Base-by-base conservation (phyloP, 1,140 invertebrate genomes). In the Drosophila sechellia region DNA sequence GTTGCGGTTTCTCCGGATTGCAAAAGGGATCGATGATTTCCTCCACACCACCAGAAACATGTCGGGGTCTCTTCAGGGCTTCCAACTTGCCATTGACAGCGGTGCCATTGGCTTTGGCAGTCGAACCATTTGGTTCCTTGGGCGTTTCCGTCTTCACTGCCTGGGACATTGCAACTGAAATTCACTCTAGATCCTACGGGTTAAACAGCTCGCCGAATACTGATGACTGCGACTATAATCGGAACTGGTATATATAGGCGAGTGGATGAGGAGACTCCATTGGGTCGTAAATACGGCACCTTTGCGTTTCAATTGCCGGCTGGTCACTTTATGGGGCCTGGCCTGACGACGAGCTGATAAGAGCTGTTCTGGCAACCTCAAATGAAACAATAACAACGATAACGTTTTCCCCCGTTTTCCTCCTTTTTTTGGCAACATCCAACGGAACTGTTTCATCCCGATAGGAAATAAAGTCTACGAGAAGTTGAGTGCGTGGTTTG, bases 1-100 rank as follows among this genome's bases (percentile, higher is more conserved):
- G 94, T 34, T 94, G 93, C 1, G 97, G 97, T 46, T 95, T 94
- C 0, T 95, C 94, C 31, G 96, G 96, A 83, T 97, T 94, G 92
- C 97, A 98, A 42, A 72, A 91, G 17, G 91, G 91, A 79, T 92
- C 91, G 0, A 91, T 2, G 37, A 81, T 70, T 40, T 90, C 84
- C 37, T 90, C 87, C 6, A 57, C 57, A 3, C 57, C 78, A 0
- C 76, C 76, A 4, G 74, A 85, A 0, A 81, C 64, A 55, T 76
- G 65, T 4, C 68, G 53, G 10, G 65, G 63, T 39, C 46, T 45
- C 27, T 35, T 58, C 6, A 25, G 27, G 4, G 27, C 45, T 22
- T 75, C 65, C 40, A 43, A 2, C 22, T 81, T 70, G 6, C 31
- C 22, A 25, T 49, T 52, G 0, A 48, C 20, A 5, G 45, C 37